A percentile compares a stretch with the other conserved stretches of the same genome.
These are phyloP conservation scores for Mesaphorura yosii DNA, from an alignment of 1,140 invertebrate species.

Conservation along the genomic window DNA sequence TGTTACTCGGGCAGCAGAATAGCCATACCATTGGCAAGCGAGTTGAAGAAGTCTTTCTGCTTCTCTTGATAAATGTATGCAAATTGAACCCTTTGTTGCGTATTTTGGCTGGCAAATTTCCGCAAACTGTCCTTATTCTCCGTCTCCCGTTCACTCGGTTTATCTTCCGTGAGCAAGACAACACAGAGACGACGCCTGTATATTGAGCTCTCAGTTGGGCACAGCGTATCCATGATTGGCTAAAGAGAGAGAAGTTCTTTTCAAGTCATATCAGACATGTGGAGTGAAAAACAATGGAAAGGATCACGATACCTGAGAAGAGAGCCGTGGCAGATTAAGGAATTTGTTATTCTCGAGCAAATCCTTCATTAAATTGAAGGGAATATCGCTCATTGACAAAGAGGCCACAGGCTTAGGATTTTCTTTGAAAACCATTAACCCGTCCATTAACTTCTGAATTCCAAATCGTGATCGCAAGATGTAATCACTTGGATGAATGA, in stretches of 20 bases:
- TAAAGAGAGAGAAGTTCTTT: slow-evolving; percentile 34
- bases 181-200: slow-evolving; percentile 76
- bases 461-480: slow-evolving; percentile 55
- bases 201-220: slow-evolving; percentile 70
- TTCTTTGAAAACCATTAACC: slow-evolving; percentile 82
- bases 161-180: slow-evolving; percentile 66
- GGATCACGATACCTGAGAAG: slow-evolving; percentile 60
- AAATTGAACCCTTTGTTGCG: slow-evolving; percentile 61
- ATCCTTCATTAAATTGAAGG: slow-evolving; percentile 71
- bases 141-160: slow-evolving; percentile 35
- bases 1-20: background rate
- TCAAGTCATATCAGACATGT: background rate
- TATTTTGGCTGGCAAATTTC: slow-evolving; percentile 44
- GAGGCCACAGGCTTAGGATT: slow-evolving; percentile 70
- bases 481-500: slow-evolving; percentile 40
- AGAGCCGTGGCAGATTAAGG: slow-evolving; percentile 72
- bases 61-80: slow-evolving; percentile 75
- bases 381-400: slow-evolving; percentile 74
- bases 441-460: slow-evolving; percentile 64
- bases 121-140: slow-evolving; percentile 37
- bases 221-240: slow-evolving; percentile 66
- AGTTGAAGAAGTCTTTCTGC: slow-evolving; percentile 66
- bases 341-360: slow-evolving; percentile 80
- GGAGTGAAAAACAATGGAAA: background rate
- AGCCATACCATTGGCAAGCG: slow-evolving; percentile 49